phyloP scores from a whole-genome alignment of 1,140 invertebrate species.

The Drepana arcuata region DNA sequence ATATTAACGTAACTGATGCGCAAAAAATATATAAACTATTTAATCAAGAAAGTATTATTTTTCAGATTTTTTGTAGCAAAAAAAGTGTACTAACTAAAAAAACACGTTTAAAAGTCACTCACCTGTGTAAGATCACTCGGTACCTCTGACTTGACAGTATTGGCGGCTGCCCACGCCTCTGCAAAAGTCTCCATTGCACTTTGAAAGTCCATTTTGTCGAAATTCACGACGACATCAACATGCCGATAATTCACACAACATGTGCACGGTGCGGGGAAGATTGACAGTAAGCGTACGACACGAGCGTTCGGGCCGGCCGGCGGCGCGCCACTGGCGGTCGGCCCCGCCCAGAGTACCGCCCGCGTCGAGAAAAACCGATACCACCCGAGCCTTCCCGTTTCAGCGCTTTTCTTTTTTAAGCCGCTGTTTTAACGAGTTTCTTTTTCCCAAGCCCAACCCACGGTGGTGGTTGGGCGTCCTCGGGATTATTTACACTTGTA shows the following conservation, averaged over 20 bases:
- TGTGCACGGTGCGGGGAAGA: slow-evolving; percentile 30
- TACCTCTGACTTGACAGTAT: slow-evolving; percentile 78
- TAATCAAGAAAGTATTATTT: no score
- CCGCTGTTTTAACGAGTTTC: slow-evolving; percentile 69
- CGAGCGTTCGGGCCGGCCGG: slow-evolving; percentile 48
- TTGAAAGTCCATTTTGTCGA: slow-evolving; percentile 90
- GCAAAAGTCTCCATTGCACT: slow-evolving; percentile 97
- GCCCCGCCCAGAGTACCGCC: slow-evolving; percentile 67
- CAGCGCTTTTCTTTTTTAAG: slow-evolving; percentile 71
- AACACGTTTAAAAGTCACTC: slow-evolving; percentile 21
- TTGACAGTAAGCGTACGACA: slow-evolving; percentile 18
- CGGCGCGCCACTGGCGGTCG: slow-evolving; percentile 51
- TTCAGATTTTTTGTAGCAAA: no score
- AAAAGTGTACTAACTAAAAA: no score
- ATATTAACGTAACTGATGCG: no score
- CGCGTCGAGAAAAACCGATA: slow-evolving; percentile 66
- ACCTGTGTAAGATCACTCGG: slow-evolving; percentile 75
- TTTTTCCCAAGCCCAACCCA: slow-evolving; percentile 61
- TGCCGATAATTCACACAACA: slow-evolving; percentile 56
- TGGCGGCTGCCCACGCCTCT: slow-evolving; percentile 96
- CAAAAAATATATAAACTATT: background rate
- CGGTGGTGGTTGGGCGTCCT: slow-evolving; percentile 62
- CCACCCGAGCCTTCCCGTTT: slow-evolving; percentile 65
- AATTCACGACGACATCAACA: slow-evolving; percentile 63
- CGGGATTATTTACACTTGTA: slow-evolving; percentile 70